Conservation (phyloP, 37 sponge, comb jelly and placozoan genomes). For the Diacarnus erythraeanus region DNA sequence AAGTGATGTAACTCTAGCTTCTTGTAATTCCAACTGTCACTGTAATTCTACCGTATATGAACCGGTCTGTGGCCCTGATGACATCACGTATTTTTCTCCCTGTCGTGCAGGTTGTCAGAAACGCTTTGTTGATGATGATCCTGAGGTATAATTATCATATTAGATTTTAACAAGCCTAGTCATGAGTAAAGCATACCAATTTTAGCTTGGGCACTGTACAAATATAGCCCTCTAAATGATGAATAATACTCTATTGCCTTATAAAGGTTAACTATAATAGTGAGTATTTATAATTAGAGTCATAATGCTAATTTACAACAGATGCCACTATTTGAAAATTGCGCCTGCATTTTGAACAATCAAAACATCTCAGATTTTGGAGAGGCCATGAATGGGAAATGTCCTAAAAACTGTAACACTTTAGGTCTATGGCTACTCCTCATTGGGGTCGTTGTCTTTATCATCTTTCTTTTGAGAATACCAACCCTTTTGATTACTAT, state of each 20-base stretch:
- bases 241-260: background rate
- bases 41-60: constrained; percentile 47
- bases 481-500: constrained; percentile 44
- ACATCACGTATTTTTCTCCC: constrained; percentile 54
- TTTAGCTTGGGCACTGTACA: background rate
- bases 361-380: background rate
- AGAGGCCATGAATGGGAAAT: constrained; percentile 25
- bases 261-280: too few relatives aligned
- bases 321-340: constrained; percentile 38
- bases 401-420: constrained; percentile 5
- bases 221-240: background rate
- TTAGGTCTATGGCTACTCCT: constrained; percentile 29
- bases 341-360: constrained; percentile 34
- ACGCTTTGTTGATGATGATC: background rate
- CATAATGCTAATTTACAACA: background rate
- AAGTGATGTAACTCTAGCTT: background rate
- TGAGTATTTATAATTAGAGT: background rate
- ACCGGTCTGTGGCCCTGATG: constrained; percentile 65
- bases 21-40: constrained; percentile 38
- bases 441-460: constrained; percentile 35
- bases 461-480: constrained; percentile 33
- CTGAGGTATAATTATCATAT: background rate
- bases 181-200: background rate
- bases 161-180: background rate
- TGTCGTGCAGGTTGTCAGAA: constrained; percentile 26